Percentiles rank a stretch among this genome's conserved stretches.
These are phyloP conservation scores for Malurus leucopterus DNA, from an alignment of 2,797 vertebrate genomes.

Conservation along the genomic window DNA sequence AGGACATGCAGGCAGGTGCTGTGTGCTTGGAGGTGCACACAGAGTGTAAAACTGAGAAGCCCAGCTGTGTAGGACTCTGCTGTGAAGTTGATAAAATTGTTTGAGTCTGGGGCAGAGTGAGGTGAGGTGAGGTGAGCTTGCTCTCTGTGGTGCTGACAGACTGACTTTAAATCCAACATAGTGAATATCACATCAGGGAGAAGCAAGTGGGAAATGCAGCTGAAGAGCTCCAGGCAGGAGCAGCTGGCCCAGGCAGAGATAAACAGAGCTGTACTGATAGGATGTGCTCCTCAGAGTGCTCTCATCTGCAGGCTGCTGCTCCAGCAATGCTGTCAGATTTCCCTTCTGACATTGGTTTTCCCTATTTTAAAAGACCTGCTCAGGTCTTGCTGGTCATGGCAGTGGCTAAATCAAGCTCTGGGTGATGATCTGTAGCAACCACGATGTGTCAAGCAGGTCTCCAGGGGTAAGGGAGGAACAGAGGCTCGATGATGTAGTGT, in stretches of 20 bases:
- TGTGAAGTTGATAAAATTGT: neutral
- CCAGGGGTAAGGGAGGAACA: neutral
- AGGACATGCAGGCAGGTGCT: rapidly evolving
- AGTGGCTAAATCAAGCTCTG: neutral
- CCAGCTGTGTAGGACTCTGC: neutral
- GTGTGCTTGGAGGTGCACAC: neutral
- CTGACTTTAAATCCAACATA: neutral
- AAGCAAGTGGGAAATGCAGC: neutral
- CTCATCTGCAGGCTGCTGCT: neutral
- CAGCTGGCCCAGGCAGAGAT: neutral
- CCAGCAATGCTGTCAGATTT: neutral
- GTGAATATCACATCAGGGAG: neutral
- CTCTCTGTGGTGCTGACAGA: neutral
- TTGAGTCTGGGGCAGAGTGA: neutral
- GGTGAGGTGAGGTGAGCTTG: neutral
- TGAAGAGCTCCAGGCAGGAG: neutral
- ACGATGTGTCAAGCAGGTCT: neutral
- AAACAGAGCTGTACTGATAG: neutral
- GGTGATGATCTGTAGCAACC: neutral
- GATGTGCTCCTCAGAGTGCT: neutral
- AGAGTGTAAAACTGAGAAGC: neutral
- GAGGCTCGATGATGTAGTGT: neutral
- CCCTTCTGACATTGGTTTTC: neutral
- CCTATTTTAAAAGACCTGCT: neutral
- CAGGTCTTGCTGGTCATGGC: neutral